Evolutionary conservation across 2,888 invertebrate species (phyloP).

Genomic region (Philereme vetulata): DNA sequence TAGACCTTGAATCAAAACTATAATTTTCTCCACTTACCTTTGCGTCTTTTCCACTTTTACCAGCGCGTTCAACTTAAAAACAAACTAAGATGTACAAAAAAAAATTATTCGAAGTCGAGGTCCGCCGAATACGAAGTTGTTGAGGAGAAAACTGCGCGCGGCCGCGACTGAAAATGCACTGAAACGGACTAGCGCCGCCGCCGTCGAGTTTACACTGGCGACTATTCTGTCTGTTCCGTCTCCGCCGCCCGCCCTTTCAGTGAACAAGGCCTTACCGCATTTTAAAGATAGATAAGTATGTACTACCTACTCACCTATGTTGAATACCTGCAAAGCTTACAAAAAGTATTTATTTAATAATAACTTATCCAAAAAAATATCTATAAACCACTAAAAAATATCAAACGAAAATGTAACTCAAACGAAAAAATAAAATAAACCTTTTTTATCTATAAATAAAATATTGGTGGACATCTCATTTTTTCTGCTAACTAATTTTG

Average conservation of each 20-base stretch:
- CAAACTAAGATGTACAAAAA: background rate
- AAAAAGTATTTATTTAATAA: no score
- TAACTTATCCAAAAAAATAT: no score
- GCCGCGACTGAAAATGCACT: slow-evolving; percentile 29
- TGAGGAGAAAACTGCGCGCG: slow-evolving; percentile 25
- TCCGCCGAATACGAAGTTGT: slow-evolving; percentile 27
- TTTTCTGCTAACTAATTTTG: no score
- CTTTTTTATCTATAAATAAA: no score
- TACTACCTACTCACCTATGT: no score
- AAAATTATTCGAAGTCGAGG: background rate
- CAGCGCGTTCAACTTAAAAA: slow-evolving; percentile 3
- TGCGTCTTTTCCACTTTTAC: slow-evolving; percentile 1
- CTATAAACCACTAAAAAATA: no score
- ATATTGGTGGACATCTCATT: no score
- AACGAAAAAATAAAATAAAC: no score
- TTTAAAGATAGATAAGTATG: background rate
- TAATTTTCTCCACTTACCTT: background rate
- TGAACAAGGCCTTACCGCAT: background rate
- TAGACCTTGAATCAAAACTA: no score
- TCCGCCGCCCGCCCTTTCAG: slow-evolving; percentile 18
- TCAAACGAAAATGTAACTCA: no score
- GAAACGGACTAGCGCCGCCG: slow-evolving; percentile 24
- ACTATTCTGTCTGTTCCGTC: background rate
- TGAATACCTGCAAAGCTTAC: no score
- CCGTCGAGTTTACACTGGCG: slow-evolving; percentile 13